Evolutionary conservation across 2,797 vertebrate species (phyloP).

Genomic region (Cygnus olor): DNA sequence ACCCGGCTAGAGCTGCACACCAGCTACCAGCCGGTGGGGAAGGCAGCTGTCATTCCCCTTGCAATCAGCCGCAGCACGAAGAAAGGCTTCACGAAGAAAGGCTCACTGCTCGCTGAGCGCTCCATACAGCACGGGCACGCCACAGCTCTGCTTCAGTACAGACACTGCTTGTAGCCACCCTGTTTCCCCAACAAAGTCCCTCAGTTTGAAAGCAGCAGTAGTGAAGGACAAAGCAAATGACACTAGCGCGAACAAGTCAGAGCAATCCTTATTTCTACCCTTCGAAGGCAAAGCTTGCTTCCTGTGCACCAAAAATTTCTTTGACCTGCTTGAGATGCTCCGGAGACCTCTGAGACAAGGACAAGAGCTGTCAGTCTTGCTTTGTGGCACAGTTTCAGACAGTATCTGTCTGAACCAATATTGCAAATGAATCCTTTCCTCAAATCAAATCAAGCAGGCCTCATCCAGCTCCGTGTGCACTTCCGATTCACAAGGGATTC

Average conservation of each 20-base stretch:
- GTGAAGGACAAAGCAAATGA: neutral
- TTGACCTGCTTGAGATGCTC: neutral
- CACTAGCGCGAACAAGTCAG: neutral
- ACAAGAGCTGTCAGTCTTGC: neutral
- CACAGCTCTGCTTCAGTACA: neutral
- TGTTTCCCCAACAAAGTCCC: neutral
- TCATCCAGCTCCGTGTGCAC: neutral
- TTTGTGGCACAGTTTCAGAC: neutral
- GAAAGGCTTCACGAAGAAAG: neutral
- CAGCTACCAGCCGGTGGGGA: neutral
- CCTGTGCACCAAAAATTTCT: neutral
- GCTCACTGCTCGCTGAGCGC: neutral
- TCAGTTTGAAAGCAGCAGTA: neutral
- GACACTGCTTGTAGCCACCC: neutral
- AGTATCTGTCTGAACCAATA: neutral
- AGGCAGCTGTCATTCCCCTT: neutral
- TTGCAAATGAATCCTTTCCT: neutral
- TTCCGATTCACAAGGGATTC: neutral
- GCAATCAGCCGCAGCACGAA: rapidly evolving
- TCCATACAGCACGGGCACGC: rapidly evolving
- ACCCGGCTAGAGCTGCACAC: neutral
- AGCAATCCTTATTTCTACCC: neutral
- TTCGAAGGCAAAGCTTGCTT: neutral
- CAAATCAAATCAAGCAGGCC: neutral
- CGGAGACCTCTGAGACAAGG: neutral